Evolutionary conservation across 2,113 vertebrate species (phyloP), one percentile per base, ranked within the genome.

Genomic region (Telmatochromis sp.): DNA sequence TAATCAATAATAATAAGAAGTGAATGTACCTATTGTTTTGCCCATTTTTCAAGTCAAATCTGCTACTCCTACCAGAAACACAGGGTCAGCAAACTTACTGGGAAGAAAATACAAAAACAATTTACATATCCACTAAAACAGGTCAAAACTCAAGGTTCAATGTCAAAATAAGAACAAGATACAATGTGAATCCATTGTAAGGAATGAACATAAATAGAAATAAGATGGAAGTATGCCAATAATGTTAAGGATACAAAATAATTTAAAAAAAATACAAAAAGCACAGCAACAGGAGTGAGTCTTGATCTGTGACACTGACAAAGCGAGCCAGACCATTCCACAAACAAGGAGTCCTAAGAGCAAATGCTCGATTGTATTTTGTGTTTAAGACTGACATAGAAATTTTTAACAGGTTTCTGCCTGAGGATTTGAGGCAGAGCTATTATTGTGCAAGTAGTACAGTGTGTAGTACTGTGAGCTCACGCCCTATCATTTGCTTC

Each of bases 1-100:
- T 51, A 49, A 51, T 51, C 11, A 49, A 13, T 19, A 78, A 17
- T 3, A 31, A 12, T 0, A 49, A 75, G 1, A 47, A 7, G 23
- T 49, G 42, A 47, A 28, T 75, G 42, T 49, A 28, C 17, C 70
- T 28, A 17, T 78, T 47, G 45, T 75, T 78, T 75, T 47, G 23
- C 14, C 40, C 21, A 45, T 28, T 75, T 49, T 75, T 75, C 9
- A 47, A 75, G 45, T 26, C 68, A 17, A 6, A 23, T 73, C 65
- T 73, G 65, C 35, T 21, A 23, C 2, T 45, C 37, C 21, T 73
- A 1, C 37, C 2, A 73, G n/a, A 42, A 73, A 73, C 37, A 73
- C n/a, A 10, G 13, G 21, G 8, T 73, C 21, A 73, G 40, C 23
- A 73, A 73, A 45, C 68, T 26, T 45, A 6, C 65, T 73, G 21